Base-by-base conservation (phyloP, 2,888 invertebrate species). In the Acanthosepion pharaonis region DNA sequence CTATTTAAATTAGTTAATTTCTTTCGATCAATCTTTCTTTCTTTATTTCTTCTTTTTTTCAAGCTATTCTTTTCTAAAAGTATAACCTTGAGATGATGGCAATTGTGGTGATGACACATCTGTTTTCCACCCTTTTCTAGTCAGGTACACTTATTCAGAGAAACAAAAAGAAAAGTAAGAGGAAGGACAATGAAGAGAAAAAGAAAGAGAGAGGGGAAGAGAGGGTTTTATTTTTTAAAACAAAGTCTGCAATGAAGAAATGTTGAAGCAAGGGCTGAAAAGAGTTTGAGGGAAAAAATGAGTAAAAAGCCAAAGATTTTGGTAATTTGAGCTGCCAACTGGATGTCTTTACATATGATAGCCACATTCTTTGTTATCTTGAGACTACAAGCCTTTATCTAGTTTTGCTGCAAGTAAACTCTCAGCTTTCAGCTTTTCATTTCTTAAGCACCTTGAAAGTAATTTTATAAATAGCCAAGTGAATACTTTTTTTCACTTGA, bases 401-500 rank as follows among this genome's bases (percentile, higher is more conserved):
- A 78, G 78, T 78, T 33, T 78, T n/a, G n/a, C 78, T 78, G 78
- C 15, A 78, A 33, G 78, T 33, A 78, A 78, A 78, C 33, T n/a
- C 78, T 78, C 78, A 78, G n/a, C n/a, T 78, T 78, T 78, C 78
- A 78, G 78, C 11, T 78, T 78, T 78, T 78, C 33, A 78, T 78
- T 78, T 78, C 78, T 78, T 78, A n/a, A 78, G 78, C 78, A n/a
- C 78, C n/a, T 78, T 78, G 78, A 78, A 78, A 78, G 78, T 78
- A 33, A 33, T 78, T 78, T 78, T 78, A 78, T 78, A 78, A 78
- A 78, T 78, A 78, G 78, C 15, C n/a, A n/a, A n/a, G 15, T n/a
- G 78, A 78, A 78, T 78, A 78, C 78, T 33, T 78, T 78, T 78
- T 78, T 78, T 78, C 78, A 33, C n/a, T 78, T n/a, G 15, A 78